These are phyloP conservation scores for Chrysogorgia sp. DNA, from an alignment of 92 coral and sea anemone genomes.

Conservation along the genomic window DNA sequence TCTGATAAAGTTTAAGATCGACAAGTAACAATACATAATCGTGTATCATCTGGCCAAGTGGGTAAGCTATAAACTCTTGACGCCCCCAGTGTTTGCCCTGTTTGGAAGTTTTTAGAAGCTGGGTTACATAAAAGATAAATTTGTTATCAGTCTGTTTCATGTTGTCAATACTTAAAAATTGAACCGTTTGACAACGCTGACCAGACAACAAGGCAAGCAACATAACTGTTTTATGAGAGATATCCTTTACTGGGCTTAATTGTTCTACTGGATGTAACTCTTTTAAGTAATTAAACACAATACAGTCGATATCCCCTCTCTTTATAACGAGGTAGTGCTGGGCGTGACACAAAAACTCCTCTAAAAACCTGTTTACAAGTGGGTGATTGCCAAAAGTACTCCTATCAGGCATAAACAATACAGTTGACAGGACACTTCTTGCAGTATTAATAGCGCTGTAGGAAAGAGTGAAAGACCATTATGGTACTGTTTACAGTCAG, in stretches of 20 bases:
- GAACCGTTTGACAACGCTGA: constrained; percentile 19
- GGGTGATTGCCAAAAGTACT: constrained; percentile 58
- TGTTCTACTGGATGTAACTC: not conserved
- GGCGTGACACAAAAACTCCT: constrained; percentile 26
- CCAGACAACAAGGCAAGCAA: constrained; percentile 21
- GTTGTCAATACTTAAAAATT: constrained; percentile 7
- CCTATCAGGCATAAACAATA: constrained; percentile 21
- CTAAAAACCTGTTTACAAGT: constrained; percentile 21
- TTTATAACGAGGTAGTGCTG: constrained; percentile 19
- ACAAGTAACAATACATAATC: not conserved
- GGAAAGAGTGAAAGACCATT: too few species aligned
- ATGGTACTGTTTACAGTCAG: too few species aligned
- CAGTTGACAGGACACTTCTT: constrained; percentile 51
- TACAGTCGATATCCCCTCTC: not conserved
- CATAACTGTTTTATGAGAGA: constrained; percentile 18
- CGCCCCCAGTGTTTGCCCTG: constrained; percentile 29
- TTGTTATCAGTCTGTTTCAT: constrained; percentile 13
- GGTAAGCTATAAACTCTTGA: constrained; percentile 4
- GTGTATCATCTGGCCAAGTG: not conserved
- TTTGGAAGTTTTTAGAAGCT: constrained; percentile 18
- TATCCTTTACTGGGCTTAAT: not conserved
- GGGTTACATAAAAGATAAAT: constrained; percentile 5
- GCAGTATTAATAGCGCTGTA: constrained; percentile 55
- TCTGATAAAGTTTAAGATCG: not conserved
- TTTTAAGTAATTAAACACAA: constrained; percentile 16